phyloP scores from a whole-genome alignment of 2,888 invertebrate species.

The Cryptus armator region DNA sequence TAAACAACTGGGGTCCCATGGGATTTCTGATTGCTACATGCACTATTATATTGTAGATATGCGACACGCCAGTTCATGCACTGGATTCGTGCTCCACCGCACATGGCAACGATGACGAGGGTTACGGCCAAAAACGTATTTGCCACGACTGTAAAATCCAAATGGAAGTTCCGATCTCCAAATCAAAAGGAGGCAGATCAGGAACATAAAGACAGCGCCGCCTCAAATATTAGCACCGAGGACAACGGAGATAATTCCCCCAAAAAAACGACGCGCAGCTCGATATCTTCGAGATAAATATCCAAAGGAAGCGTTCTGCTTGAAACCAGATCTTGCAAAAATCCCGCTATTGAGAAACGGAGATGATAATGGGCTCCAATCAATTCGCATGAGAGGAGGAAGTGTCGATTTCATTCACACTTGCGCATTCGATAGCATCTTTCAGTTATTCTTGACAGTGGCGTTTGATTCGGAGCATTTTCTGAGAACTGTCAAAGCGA shows the following conservation, averaged over 20 bases:
- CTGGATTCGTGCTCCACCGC: too few relatives aligned
- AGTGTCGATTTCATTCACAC: background rate
- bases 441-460: background rate
- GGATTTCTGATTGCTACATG: background rate
- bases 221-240: too few relatives aligned
- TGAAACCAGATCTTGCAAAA: too few relatives aligned
- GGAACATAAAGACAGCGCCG: too few relatives aligned
- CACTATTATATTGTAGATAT: slow-evolving; percentile 6
- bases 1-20: background rate
- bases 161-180: too few relatives aligned
- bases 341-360: background rate
- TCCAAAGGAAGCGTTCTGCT: too few relatives aligned
- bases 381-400: background rate
- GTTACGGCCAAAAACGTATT: background rate
- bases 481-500: too few relatives aligned
- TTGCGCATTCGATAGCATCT: slow-evolving; percentile 1
- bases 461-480: background rate
- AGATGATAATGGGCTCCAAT: background rate
- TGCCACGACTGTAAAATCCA: background rate
- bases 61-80: background rate
- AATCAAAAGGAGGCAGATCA: too few relatives aligned
- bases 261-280: too few relatives aligned
- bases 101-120: background rate
- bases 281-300: too few relatives aligned
- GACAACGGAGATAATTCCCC: too few relatives aligned